These are phyloP conservation scores for Megatriorchis doriae DNA, from an alignment of 2,113 vertebrate species.

Conservation along the genomic window DNA sequence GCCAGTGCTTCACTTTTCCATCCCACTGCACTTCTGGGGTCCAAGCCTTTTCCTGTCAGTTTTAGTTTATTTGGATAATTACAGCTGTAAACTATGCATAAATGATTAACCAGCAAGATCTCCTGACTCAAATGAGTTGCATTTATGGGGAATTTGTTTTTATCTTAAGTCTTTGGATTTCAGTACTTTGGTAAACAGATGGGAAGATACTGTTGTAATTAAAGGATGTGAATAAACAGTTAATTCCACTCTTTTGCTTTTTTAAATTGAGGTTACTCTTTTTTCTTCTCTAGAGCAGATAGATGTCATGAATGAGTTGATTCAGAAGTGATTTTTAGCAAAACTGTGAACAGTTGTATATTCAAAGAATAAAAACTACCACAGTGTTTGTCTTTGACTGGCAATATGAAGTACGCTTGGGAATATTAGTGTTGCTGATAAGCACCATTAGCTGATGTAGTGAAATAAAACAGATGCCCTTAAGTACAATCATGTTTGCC, in stretches of 20 bases:
- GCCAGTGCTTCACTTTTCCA: neutral
- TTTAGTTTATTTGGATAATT: neutral
- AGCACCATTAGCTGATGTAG: neutral
- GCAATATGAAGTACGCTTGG: neutral
- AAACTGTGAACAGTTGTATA: neutral
- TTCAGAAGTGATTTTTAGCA: neutral
- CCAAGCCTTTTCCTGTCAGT: neutral
- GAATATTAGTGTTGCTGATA: conserved; percentile 1
- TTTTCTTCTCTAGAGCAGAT: neutral
- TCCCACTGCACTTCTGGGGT: neutral
- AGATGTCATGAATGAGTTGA: neutral
- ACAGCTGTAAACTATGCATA: neutral
- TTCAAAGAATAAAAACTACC: neutral
- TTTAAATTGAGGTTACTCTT: neutral
- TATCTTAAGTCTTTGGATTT: neutral
- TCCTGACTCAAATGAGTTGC: neutral
- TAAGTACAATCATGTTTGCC: neutral
- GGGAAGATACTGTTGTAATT: neutral
- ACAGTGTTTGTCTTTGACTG: neutral
- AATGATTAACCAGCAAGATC: neutral
- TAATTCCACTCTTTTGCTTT: neutral
- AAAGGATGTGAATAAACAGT: neutral
- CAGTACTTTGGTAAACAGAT: neutral
- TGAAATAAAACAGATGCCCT: conserved; percentile 47
- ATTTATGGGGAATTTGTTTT: neutral